These are phyloP conservation scores for Popillia japonica DNA, from an alignment of 1,140 invertebrate genomes.

Conservation along the genomic window DNA sequence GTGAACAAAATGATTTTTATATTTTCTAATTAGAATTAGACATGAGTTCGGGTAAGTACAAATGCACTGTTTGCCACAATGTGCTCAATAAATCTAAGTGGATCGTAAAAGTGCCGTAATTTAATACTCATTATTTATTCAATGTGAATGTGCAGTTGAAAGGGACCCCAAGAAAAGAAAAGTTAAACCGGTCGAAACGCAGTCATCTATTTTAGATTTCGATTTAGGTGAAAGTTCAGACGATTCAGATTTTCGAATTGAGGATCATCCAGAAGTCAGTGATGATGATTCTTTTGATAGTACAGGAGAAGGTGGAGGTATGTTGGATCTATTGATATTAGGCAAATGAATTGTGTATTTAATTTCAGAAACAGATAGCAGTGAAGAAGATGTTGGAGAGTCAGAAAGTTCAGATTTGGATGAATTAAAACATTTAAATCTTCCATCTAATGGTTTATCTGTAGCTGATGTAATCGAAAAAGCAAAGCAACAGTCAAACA, in stretches of 20 bases:
- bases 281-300: constrained; percentile 72
- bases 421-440: constrained; percentile 55
- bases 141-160: constrained; percentile 69
- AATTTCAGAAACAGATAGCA: constrained; percentile 57
- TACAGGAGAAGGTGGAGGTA: constrained; percentile 61
- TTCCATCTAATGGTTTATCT: constrained; percentile 57
- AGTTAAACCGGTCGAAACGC: constrained; percentile 83
- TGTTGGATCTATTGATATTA: background rate
- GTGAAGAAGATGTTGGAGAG: constrained; percentile 57
- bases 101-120: background rate
- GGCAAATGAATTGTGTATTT: background rate
- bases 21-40: background rate
- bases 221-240: constrained; percentile 92
- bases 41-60: constrained; percentile 31
- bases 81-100: background rate
- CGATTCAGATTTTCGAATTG: constrained; percentile 94
- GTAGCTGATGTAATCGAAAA: constrained; percentile 66
- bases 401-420: constrained; percentile 59
- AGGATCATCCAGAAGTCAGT: constrained; percentile 82
- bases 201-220: constrained; percentile 79
- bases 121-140: background rate
- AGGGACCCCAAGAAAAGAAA: constrained; percentile 85
- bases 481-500: constrained; percentile 61
- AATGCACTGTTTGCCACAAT: background rate
- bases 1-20: constrained; percentile 28